Conservation (phyloP, 2,113 vertebrate genomes). For the Gracilinanus agilis region DNA sequence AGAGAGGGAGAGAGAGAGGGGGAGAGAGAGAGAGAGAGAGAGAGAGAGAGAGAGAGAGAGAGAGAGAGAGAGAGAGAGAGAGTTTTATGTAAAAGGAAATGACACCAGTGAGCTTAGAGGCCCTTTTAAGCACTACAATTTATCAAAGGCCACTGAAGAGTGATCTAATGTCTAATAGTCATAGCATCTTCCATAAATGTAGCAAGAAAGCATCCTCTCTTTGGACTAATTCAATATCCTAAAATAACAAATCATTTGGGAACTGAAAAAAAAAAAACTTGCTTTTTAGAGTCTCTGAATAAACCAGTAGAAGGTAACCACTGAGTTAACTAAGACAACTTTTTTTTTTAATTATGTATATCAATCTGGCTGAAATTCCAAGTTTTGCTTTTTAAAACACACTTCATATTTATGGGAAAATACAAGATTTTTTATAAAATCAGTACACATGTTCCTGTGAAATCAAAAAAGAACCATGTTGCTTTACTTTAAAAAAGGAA, state of each 20-base stretch:
- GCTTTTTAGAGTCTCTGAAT: neutral
- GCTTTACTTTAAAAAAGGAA: neutral
- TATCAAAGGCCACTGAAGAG: neutral
- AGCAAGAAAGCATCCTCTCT: neutral
- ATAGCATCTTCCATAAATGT: neutral
- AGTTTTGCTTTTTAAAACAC: neutral
- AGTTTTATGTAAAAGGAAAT: neutral
- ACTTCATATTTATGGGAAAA: neutral
- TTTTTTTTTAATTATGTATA: neutral
- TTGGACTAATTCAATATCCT: neutral
- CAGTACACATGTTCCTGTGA: neutral
- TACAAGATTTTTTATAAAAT: neutral
- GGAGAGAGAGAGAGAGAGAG: too few species aligned
- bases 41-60: too few species aligned
- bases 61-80: too few species aligned
- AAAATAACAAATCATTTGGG: neutral
- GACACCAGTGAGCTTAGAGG: neutral
- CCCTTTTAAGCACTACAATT: neutral
- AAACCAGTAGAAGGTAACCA: neutral
- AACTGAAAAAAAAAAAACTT: neutral
- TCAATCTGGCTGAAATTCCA: neutral
- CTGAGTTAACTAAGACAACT: neutral
- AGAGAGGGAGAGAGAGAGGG: too few species aligned
- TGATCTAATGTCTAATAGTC: neutral
- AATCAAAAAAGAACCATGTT: neutral